Base-by-base conservation (phyloP, 2,888 invertebrate species). In the Apamea sordens region DNA sequence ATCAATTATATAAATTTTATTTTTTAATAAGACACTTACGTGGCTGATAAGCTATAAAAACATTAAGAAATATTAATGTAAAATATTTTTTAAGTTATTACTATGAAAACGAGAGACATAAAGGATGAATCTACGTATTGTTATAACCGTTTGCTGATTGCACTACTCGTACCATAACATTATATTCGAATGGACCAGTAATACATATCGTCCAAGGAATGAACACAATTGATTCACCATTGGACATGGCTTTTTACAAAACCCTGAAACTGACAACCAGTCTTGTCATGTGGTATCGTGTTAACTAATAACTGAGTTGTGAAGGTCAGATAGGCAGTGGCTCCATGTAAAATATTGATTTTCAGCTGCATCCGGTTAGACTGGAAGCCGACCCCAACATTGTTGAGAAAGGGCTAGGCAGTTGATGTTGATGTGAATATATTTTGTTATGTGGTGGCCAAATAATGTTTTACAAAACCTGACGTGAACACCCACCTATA, bases 401-500 rank as follows among this genome's bases (percentile, higher is more conserved):
- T 21, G 21, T 8, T 53, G 11, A 24, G 24, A 56, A 24, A 24
- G 56, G 24, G 56, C 10, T 56, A 56, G n/a, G n/a, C 3, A 56
- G 56, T 24, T 10, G 56, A 56, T 56, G 56, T 11, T 24, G 11
- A 5, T 59, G 56, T 24, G 11, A 24, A 24, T 53, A 56, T 56
- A 56, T n/a, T n/a, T n/a, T n/a, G 56, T 11, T 59, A 59, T n/a
- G n/a, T n/a, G 56, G n/a, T 59, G 56, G 24, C n/a, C 11, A n/a
- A 56, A n/a, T 56, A 56, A 56, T 56, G 56, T 56, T 56, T 56
- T 56, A 3, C 10, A 11, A n/a, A 56, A 24, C n/a, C 24, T 56
- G 56, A 56, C 56, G n/a, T 4, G 56, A 56, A 13, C 6, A 77
- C 65, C 4, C 82, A 95, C 96, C 90, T 94, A 89, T 96, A 96